A percentile compares a stretch with the other conserved stretches of the same genome.
Evolutionary conservation across 35 echinoderm and acorn worm genomes (phyloP).

Genomic region (Eucidaris tribuloides): DNA sequence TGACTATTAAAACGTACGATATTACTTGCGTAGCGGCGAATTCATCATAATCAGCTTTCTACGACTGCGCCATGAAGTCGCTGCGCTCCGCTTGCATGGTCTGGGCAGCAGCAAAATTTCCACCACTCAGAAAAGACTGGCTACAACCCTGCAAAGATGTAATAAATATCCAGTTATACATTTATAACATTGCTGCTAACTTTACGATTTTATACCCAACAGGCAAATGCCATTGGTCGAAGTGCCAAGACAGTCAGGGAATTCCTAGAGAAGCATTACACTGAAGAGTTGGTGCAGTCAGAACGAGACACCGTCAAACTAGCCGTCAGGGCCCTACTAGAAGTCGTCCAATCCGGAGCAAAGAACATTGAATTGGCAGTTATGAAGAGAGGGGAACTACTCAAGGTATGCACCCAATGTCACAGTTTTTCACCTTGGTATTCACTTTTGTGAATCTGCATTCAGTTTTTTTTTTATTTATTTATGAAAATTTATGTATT

Average conservation of each 20-base stretch:
- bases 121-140: too few species aligned
- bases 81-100: too few species aligned
- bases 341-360: slow-evolving; percentile 97
- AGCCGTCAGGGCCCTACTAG: slow-evolving; percentile 84
- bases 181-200: too few species aligned
- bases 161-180: too few species aligned
- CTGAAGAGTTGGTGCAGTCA: slow-evolving; percentile 73
- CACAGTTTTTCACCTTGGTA: too few species aligned
- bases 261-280: slow-evolving; percentile 97
- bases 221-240: slow-evolving; percentile 98
- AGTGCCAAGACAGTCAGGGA: slow-evolving; percentile 96
- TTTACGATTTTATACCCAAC: too few species aligned
- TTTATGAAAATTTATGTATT: not conserved
- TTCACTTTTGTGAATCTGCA: not conserved
- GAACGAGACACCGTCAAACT: slow-evolving; percentile 91
- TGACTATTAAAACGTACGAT: too few species aligned
- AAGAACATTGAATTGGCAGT: slow-evolving; percentile 99
- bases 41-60: too few species aligned
- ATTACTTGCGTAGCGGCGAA: too few species aligned
- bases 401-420: slow-evolving; percentile 55
- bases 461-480: not conserved
- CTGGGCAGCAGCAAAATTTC: too few species aligned
- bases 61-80: too few species aligned
- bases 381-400: slow-evolving; percentile 75
- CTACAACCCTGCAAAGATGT: too few species aligned